A percentile compares a stretch with the other conserved stretches of the same genome.
Evolutionary conservation across 1,140 invertebrate genomes (phyloP).

Genomic region (Drosophila triauraria): DNA sequence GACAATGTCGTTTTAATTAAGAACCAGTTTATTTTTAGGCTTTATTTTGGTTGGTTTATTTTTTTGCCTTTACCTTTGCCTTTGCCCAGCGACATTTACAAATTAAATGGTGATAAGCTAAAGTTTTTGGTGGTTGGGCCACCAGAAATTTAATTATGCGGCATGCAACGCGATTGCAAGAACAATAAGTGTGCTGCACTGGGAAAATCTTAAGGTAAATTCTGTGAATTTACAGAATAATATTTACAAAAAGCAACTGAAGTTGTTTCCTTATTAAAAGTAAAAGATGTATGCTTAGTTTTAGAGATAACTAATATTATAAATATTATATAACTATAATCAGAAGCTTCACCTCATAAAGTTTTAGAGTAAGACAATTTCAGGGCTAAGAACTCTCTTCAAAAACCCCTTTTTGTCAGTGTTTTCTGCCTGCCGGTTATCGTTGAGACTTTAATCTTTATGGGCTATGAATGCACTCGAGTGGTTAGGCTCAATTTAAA

Average conservation of each 20-base stretch:
- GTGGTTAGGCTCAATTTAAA: slow-evolving; percentile 74
- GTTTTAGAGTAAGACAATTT: no score
- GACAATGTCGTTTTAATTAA: slow-evolving; percentile 77
- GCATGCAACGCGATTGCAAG: slow-evolving; percentile 58
- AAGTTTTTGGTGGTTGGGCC: slow-evolving; percentile 33
- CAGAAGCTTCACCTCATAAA: no score
- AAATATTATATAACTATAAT: no score
- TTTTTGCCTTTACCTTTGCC: slow-evolving; percentile 34
- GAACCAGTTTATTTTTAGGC: slow-evolving; percentile 64
- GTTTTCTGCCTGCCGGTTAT: slow-evolving; percentile 36
- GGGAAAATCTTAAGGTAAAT: background rate
- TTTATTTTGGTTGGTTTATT: slow-evolving; percentile 35
- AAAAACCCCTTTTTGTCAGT: slow-evolving; percentile 2
- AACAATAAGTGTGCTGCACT: slow-evolving; percentile 21
- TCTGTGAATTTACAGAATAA: background rate
- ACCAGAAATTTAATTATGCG: slow-evolving; percentile 69
- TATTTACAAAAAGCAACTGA: no score
- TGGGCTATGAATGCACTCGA: slow-evolving; percentile 76
- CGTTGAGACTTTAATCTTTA: slow-evolving; percentile 76
- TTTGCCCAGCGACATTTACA: slow-evolving; percentile 61
- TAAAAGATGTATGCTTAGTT: no score
- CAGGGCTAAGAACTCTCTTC: background rate
- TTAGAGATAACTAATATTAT: no score
- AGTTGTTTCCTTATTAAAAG: no score
- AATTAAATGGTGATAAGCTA: slow-evolving; percentile 72